A percentile compares a stretch with the other conserved stretches of the same genome.
Evolutionary conservation across 1,140 invertebrate species (phyloP).

Genomic region (Drosophila truncata): DNA sequence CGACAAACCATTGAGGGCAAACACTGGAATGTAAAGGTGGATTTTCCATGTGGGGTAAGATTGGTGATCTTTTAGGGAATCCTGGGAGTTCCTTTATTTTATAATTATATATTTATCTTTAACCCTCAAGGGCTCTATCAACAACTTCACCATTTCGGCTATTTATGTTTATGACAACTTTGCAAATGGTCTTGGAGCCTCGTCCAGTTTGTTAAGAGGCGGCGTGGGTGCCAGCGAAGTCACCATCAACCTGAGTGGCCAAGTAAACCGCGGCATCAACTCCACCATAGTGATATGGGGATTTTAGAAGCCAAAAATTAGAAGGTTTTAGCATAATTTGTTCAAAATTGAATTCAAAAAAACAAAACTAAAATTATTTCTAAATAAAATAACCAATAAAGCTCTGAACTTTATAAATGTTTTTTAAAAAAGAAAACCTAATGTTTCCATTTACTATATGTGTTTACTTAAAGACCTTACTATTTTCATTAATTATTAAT

Average conservation of each 20-base stretch:
- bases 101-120: neutral
- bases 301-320: neutral
- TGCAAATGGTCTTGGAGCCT: constrained; percentile 65
- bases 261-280: constrained; percentile 56
- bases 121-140: constrained; percentile 46
- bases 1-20: constrained; percentile 53
- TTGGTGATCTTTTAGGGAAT: neutral
- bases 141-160: constrained; percentile 50
- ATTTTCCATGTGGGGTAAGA: constrained; percentile 67
- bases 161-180: constrained; percentile 71
- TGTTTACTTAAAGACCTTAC: too few species aligned
- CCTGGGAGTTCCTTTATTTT: neutral
- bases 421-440: neutral
- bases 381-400: neutral
- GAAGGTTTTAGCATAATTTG: too few species aligned
- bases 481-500: neutral
- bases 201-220: constrained; percentile 53
- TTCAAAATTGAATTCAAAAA: neutral
- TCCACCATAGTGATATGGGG: constrained; percentile 76
- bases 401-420: neutral
- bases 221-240: constrained; percentile 51
- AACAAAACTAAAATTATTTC: neutral
- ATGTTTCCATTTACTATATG: too few species aligned
- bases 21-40: constrained; percentile 61
- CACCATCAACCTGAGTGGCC: constrained; percentile 58